Evolutionary conservation across 1,140 invertebrate genomes (phyloP).

Genomic region (Pseudomyrmex dendroicus): DNA sequence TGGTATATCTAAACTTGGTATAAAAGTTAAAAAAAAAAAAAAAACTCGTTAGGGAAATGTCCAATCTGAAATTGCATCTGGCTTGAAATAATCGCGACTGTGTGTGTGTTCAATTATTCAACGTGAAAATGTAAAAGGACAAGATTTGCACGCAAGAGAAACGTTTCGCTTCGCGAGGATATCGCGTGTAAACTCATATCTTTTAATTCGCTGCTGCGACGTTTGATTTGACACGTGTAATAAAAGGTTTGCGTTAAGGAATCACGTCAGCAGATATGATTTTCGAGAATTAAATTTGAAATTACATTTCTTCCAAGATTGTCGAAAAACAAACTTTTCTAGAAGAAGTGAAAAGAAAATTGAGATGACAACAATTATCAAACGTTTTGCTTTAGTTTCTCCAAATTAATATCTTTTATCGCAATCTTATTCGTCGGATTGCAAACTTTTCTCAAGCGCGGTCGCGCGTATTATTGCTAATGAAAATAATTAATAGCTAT

Average conservation of each 20-base stretch:
- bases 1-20: not conserved
- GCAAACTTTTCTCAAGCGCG: not conserved
- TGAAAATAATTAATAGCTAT: conserved; percentile 44
- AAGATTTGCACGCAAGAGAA: conserved; percentile 3
- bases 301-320: too few species aligned
- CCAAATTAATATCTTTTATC: not conserved
- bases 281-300: too few species aligned
- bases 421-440: not conserved
- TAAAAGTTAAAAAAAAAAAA: too few species aligned
- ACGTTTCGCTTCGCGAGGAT: not conserved
- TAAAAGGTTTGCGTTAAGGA: too few species aligned
- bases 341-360: too few species aligned
- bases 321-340: too few species aligned
- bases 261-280: too few species aligned
- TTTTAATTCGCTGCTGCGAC: conserved; percentile 1
- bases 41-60: conserved; percentile 44
- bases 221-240: too few species aligned
- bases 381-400: too few species aligned
- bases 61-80: conserved; percentile 32
- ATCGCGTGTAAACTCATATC: conserved; percentile 19
- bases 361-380: too few species aligned
- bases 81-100: conserved; percentile 3
- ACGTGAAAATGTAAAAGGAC: conserved; percentile 28
- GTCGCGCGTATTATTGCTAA: conserved; percentile 1
- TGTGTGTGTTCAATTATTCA: conserved; percentile 13